These are phyloP conservation scores for Lycocerus yunnanus DNA, from an alignment of 2,888 invertebrate species.

Conservation along the genomic window DNA sequence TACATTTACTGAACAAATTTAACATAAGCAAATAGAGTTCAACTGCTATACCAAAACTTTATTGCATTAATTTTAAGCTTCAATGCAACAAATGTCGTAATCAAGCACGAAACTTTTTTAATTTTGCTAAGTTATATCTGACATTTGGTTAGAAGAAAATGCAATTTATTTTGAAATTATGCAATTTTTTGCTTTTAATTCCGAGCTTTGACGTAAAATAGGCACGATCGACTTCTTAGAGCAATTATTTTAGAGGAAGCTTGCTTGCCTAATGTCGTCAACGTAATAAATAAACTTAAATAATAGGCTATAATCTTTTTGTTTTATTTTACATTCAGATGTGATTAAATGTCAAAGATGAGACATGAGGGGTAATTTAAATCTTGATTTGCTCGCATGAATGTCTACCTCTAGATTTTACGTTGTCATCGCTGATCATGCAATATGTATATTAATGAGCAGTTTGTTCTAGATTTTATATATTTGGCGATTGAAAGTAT, in stretches of 20 bases:
- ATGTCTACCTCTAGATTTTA: slow-evolving; percentile 28
- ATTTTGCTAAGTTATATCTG: neutral
- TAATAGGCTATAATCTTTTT: slow-evolving; percentile 22
- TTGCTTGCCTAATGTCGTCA: neutral
- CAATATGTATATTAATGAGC: slow-evolving; percentile 42
- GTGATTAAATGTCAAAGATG: slow-evolving; percentile 32
- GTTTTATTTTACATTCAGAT: slow-evolving; percentile 26
- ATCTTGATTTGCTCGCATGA: slow-evolving; percentile 32
- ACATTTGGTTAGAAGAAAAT: neutral
- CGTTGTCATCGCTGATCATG: slow-evolving; percentile 40
- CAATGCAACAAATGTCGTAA: slow-evolving; percentile 2
- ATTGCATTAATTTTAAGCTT: neutral
- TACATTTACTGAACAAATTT: neutral
- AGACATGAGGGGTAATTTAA: slow-evolving; percentile 33
- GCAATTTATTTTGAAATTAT: neutral
- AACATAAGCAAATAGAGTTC: neutral
- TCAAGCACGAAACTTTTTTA: neutral
- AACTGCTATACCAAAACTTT: neutral
- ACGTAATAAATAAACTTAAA: slow-evolving; percentile 24
- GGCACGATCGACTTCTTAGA: neutral
- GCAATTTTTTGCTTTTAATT: neutral
- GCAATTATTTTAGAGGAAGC: neutral
- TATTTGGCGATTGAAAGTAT: slow-evolving; percentile 27
- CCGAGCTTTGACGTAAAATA: neutral
- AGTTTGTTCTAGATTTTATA: slow-evolving; percentile 38